These are phyloP conservation scores for Baccha elongata DNA, from an alignment of 2,888 invertebrate species.

Conservation along the genomic window DNA sequence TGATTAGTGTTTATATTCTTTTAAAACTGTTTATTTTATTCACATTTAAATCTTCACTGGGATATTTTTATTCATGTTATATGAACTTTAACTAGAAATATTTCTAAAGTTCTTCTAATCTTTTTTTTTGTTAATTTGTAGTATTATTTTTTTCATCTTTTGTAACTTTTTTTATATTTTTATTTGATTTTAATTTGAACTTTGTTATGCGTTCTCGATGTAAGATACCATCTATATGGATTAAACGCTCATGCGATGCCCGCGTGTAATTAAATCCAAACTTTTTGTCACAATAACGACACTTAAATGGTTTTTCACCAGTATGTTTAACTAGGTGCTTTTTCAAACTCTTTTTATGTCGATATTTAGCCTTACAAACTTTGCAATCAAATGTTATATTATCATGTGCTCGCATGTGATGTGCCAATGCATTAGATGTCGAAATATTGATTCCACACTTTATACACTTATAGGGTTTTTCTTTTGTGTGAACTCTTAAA, in stretches of 20 bases:
- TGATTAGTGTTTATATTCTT: no score
- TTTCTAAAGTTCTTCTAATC: no score
- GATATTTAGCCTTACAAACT: slow-evolving; percentile 60
- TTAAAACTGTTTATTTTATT: no score
- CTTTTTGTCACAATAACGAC: slow-evolving; percentile 50
- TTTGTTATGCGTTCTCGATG: slow-evolving; percentile 7
- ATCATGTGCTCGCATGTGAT: slow-evolving; percentile 66
- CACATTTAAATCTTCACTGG: no score
- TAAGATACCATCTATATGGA: slow-evolving; percentile 42
- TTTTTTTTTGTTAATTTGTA: no score
- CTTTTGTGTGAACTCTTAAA: slow-evolving; percentile 57
- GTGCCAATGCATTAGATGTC: slow-evolving; percentile 55
- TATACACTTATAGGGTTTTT: slow-evolving; percentile 62
- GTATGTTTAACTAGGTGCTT: slow-evolving; percentile 62
- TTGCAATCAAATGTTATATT: slow-evolving; percentile 65
- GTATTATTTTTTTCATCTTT: no score
- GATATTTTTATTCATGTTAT: no score
- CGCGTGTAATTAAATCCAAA: slow-evolving; percentile 57
- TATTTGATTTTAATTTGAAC: no score
- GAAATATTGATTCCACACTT: slow-evolving; percentile 55
- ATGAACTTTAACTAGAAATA: no score
- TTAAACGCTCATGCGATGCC: slow-evolving; percentile 58
- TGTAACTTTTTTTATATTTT: no score
- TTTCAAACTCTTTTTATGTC: slow-evolving; percentile 62
- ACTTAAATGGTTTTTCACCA: slow-evolving; percentile 57